Conservation (phyloP, 1,140 invertebrate genomes). For the Cydia strobilella region DNA sequence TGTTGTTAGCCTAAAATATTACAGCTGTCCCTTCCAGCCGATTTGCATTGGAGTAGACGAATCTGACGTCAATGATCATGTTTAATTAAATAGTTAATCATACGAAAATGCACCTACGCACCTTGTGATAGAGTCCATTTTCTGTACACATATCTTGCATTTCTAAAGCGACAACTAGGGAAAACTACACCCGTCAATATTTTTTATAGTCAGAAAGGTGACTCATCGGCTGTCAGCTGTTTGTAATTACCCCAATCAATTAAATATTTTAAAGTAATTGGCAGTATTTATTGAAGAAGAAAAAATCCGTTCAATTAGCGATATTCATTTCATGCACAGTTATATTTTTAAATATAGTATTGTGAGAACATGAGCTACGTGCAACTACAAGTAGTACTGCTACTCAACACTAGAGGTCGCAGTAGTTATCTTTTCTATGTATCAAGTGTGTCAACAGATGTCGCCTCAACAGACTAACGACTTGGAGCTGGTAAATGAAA, state of each 20-base stretch:
- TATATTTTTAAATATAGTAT: neutral
- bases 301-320: neutral
- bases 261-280: neutral
- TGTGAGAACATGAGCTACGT: slow-evolving; percentile 14
- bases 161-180: neutral
- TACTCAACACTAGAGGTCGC: slow-evolving; percentile 43
- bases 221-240: slow-evolving; percentile 28
- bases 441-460: slow-evolving; percentile 25
- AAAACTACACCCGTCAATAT: neutral
- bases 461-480: neutral
- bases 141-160: neutral
- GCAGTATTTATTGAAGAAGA: neutral
- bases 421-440: neutral
- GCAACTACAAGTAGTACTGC: slow-evolving; percentile 25
- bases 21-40: slow-evolving; percentile 12
- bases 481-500: neutral
- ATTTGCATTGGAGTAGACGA: neutral
- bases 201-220: neutral
- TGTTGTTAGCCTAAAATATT: slow-evolving; percentile 53
- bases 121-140: neutral
- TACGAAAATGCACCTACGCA: neutral
- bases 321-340: neutral
- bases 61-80: neutral
- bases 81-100: neutral
- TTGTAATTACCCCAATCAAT: slow-evolving; percentile 11